Conservation (phyloP, 2,113 vertebrate species). For the Oreochromis spilurus region DNA sequence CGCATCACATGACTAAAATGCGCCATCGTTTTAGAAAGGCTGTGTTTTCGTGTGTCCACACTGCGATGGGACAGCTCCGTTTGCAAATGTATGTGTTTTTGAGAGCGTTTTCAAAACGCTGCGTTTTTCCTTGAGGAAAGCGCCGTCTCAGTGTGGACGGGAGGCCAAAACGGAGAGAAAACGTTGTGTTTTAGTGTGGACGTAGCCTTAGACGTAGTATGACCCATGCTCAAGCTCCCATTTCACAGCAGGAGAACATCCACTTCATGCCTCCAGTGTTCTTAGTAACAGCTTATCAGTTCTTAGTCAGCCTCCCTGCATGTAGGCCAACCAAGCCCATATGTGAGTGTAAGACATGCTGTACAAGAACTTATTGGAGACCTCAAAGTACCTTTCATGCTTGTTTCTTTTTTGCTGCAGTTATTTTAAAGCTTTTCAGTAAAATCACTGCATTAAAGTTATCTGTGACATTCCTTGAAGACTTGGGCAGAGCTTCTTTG, state of each 20-base stretch:
- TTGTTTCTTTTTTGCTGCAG: neutral
- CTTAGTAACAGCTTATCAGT: constrained; percentile 14
- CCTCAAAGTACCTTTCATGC: neutral
- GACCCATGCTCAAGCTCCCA: neutral
- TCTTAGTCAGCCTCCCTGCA: constrained; percentile 18
- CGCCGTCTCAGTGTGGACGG: no score
- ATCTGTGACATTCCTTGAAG: neutral
- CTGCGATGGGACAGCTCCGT: no score
- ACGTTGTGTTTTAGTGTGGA: no score
- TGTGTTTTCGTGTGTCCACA: no score
- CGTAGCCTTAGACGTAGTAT: no score
- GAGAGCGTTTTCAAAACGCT: no score
- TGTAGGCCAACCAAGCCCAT: constrained; percentile 7
- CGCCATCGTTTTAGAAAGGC: no score
- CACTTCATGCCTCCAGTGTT: neutral
- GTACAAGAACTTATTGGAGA: neutral
- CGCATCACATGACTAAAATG: no score
- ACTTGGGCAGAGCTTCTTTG: neutral
- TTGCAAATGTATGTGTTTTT: no score
- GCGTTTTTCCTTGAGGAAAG: no score
- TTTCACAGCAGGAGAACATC: neutral
- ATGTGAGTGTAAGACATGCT: neutral
- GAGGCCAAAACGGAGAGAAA: no score
- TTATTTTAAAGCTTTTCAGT: neutral
- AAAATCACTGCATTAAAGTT: neutral